Evolutionary conservation across 2,797 vertebrate genomes (phyloP).

Genomic region (Jordanella pulchra): DNA sequence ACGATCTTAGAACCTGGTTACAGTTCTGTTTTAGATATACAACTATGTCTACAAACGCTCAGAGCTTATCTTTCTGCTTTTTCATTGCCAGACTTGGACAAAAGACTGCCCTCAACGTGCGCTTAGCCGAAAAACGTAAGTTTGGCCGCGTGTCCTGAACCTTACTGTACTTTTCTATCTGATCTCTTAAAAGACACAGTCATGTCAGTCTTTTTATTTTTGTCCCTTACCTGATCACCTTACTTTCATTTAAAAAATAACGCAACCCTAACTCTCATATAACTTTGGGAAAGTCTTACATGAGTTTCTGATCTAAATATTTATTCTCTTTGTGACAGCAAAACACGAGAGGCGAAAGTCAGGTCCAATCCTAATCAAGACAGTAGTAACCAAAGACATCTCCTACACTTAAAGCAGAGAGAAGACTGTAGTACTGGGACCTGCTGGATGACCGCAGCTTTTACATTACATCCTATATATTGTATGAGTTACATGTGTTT

Average conservation of each 20-base stretch:
- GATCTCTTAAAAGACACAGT: background rate
- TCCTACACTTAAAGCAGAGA: constrained; percentile 31
- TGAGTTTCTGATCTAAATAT: background rate
- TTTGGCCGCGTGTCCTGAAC: background rate
- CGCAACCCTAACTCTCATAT: too few relatives aligned
- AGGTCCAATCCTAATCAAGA: constrained; percentile 62
- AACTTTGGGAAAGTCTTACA: too few relatives aligned
- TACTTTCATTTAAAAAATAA: background rate
- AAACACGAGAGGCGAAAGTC: background rate
- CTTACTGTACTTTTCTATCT: background rate
- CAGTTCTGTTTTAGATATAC: too few relatives aligned
- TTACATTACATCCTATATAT: background rate
- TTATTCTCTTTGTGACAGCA: constrained; percentile 16
- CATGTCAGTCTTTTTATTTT: background rate
- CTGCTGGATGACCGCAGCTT: background rate
- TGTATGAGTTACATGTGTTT: constrained; percentile 5
- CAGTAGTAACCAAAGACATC: constrained; percentile 35
- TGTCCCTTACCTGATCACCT: background rate
- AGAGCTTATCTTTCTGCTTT: constrained; percentile 10
- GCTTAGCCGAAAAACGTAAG: constrained; percentile 50
- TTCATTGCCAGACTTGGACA: constrained; percentile 59
- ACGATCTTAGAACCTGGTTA: background rate
- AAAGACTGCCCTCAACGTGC: constrained; percentile 50
- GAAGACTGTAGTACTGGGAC: background rate
- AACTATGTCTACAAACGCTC: background rate